Evolutionary conservation across 2,888 invertebrate species (phyloP), one percentile per base, ranked within the genome.

Genomic region (Sycophila texana): DNA sequence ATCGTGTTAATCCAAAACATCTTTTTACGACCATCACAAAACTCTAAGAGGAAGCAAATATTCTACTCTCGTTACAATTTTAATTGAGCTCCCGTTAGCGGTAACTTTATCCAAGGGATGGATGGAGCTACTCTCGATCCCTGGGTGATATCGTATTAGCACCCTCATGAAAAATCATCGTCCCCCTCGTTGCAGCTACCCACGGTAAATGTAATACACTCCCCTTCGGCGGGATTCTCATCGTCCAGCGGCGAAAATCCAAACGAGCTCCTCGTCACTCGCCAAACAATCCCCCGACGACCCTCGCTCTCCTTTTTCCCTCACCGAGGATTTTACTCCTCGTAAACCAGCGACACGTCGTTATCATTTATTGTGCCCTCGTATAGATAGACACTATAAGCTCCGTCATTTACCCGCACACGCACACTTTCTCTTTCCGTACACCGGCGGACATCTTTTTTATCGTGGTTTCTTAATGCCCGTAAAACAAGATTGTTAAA

Each of bases 261-360:
- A 51, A 26, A 14, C 51, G 51, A 61, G 16, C 61, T 61, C 1
- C 26, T 26, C 26, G 26, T 26, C 26, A 26, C 26, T 26, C 1
- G 26, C 26, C 26, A 26, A 26, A 26, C 26, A 26, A 26, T 26
- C 26, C 26, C 30, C 60, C 26, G 16, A 60, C 22, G 5, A 30
- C 61, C 7, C 55, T 20, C 71, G 14, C 39, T 20, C 58, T 12
- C 65, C 13, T 22, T 13, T 2, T 51, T n/a, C 65, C 12, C n/a
- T 47, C 26, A 16, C 14, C 14, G 4, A 60, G 53, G 63, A 55
- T 78, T 78, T 79, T 74, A 70, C 65, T 74, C 49, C 61, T 68
- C 78, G 66, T 78, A 61, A 78, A 78, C 26, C 55, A 16, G 53
- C 26, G 67, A 73, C 61, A 47, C 73, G 60, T 67, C 73, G 73